Evolutionary conservation across 2,113 vertebrate genomes (phyloP).

Genomic region (Neopipo cinnamomea): DNA sequence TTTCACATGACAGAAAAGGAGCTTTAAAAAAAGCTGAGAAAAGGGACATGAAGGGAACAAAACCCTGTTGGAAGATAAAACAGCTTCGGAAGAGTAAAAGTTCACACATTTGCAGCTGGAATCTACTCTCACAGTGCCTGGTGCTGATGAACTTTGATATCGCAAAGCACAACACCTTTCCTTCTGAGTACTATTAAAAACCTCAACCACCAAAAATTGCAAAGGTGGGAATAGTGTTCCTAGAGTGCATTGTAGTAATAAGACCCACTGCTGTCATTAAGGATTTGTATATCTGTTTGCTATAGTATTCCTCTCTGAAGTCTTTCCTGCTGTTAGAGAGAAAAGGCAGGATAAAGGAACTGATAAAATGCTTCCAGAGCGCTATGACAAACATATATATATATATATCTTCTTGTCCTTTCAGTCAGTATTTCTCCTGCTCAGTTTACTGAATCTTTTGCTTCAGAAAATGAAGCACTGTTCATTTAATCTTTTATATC

Average conservation of each 20-base stretch:
- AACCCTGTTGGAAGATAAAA: constrained; percentile 40
- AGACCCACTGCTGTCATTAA: neutral
- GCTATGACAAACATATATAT: neutral
- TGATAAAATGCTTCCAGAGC: neutral
- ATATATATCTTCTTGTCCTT: neutral
- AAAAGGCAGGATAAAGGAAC: neutral
- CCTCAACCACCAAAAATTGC: neutral
- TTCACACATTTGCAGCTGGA: neutral
- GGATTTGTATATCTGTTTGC: constrained; percentile 10
- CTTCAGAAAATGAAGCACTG: neutral
- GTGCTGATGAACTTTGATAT: constrained; percentile 25
- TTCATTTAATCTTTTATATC: constrained; percentile 29
- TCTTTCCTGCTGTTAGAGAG: neutral
- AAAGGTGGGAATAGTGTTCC: neutral
- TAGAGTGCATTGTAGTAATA: neutral
- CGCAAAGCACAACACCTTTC: neutral
- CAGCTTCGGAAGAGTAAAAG: constrained; percentile 6
- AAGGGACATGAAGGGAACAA: constrained; percentile 20
- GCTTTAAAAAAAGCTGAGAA: neutral
- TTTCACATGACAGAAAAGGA: constrained; percentile 30
- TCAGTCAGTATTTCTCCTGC: neutral
- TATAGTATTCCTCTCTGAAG: neutral
- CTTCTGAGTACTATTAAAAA: neutral
- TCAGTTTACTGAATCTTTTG: neutral
- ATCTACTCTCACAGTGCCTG: neutral